Conservation (phyloP, 2,797 vertebrate species). For the Cyprinodon diabolis region DNA sequence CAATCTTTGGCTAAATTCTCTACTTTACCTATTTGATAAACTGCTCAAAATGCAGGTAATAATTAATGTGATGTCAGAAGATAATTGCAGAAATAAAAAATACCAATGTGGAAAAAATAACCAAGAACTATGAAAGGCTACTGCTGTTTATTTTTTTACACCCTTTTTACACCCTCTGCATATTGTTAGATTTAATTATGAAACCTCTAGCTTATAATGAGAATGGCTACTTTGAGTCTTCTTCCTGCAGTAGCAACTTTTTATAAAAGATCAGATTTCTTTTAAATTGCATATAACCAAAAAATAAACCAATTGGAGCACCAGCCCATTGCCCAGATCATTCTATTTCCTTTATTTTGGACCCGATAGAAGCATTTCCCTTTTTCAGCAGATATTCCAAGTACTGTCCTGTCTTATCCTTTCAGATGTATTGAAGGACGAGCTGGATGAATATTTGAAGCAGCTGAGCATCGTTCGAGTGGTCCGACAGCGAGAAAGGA, state of each 20-base stretch:
- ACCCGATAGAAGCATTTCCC: no score
- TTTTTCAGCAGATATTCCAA: background rate
- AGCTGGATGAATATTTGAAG: constrained; percentile 91
- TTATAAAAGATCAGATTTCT: background rate
- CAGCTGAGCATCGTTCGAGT: constrained; percentile 90
- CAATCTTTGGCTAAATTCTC: background rate
- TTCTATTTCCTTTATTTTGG: background rate
- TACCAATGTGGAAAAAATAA: background rate
- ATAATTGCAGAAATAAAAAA: background rate
- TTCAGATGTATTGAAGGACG: constrained; percentile 89
- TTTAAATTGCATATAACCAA: background rate
- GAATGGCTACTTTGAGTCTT: background rate
- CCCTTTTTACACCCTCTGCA: no score
- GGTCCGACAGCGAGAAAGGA: constrained; percentile 92
- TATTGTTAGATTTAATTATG: no score
- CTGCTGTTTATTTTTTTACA: no score
- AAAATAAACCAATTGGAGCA: background rate
- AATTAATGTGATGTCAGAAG: background rate
- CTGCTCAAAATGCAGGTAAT: background rate
- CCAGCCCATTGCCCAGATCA: background rate
- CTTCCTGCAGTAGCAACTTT: background rate
- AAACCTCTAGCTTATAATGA: background rate
- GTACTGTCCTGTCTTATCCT: constrained; percentile 1
- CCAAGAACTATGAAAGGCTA: background rate
- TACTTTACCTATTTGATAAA: background rate